Evolutionary conservation across 2,888 invertebrate genomes (phyloP), one percentile per base, ranked within the genome.

Genomic region (Apoda limacodes): DNA sequence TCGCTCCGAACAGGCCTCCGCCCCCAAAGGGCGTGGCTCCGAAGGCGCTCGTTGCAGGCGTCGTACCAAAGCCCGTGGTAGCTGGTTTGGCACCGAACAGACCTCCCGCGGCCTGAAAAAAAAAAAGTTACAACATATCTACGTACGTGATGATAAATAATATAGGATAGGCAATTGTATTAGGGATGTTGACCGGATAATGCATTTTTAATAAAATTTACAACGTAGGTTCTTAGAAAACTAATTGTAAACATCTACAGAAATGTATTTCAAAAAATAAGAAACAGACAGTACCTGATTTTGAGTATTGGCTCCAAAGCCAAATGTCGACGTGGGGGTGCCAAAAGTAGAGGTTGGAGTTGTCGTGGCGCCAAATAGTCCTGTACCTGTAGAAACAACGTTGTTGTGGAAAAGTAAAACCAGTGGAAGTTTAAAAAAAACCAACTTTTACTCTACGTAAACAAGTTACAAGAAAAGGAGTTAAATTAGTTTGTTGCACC

Each of bases 291-390:
- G n/a, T 30, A 69, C 78, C 63, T 72, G 75, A 11, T 55, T 59
- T 30, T 68, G 71, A 3, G 76, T 62, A 41, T 51, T 69, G 20
- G 63, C 40, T 0, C 81, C 82, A 22, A 82, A 82, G 0, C 80
- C 72, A 20, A 85, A 72, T 0, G 82, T 69, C 4, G 83, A 60
- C 0, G 74, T 68, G 32, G 56, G 60, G 1, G 83, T 80, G 3
- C 78, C 78, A 32, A 80, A 80, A 0, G 66, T 49, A 0, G 74
- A 56, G 7, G 72, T 55, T 17, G 71, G 72, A 0, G 76, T 76
- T 0, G 75, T 63, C 0, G 69, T 53, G 0, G 72, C 52, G 0
- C 75, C 75, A 30, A 78, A 76, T 5, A 80, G 23, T 1, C 72
- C 56, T 0, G 64, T 55, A 2, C 69, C 72, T 64, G 39, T 0